Conservation (phyloP, 2,113 vertebrate genomes). For the Psephotus haematonotus region DNA sequence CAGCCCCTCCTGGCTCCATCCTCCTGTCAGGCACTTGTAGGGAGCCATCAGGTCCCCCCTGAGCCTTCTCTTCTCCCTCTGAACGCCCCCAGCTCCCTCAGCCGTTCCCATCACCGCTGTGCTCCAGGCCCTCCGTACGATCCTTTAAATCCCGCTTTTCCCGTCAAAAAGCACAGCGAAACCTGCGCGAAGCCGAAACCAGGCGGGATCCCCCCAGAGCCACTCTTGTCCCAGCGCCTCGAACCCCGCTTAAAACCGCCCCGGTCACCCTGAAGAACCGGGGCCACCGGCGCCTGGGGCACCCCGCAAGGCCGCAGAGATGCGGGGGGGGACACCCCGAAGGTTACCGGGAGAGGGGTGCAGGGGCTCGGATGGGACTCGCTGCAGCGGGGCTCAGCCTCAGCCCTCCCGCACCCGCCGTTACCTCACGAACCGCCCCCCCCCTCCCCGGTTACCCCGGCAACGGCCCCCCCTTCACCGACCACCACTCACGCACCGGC, state of each 20-base stretch:
- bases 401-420: too few relatives aligned
- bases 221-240: accelerated
- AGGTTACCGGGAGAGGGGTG: accelerated
- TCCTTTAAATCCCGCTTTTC: background rate
- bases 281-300: background rate
- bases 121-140: background rate
- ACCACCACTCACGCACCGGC: background rate
- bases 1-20: too few relatives aligned
- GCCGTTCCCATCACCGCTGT: too few relatives aligned
- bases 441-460: too few relatives aligned
- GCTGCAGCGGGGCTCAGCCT: too few relatives aligned
- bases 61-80: too few relatives aligned
- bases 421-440: background rate
- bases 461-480: background rate
- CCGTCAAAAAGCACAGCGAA: background rate
- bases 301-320: background rate
- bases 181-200: background rate
- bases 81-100: too few relatives aligned
- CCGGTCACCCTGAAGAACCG: accelerated
- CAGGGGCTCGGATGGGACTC: too few relatives aligned
- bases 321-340: accelerated
- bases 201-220: too few relatives aligned
- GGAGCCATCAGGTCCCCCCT: too few relatives aligned
- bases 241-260: accelerated
- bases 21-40: too few relatives aligned